Evolutionary conservation across 2,888 invertebrate genomes (phyloP).

Genomic region (Heliconius aoede): DNA sequence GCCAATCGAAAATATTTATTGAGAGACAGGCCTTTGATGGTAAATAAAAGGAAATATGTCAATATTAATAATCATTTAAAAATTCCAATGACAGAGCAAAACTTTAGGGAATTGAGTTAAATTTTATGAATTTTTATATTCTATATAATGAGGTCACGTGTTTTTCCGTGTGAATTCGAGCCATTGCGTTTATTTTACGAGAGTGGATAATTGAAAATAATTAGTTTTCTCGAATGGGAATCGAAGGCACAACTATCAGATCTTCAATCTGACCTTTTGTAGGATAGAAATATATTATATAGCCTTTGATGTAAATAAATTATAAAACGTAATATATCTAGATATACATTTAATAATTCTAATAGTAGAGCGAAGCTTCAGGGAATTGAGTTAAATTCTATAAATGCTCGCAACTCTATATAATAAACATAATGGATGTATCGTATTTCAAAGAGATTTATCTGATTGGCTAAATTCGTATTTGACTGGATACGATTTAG

Average conservation of each 20-base stretch:
- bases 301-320: not conserved
- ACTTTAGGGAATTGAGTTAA: too few relatives aligned
- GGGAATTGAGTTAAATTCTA: slow-evolving; percentile 9
- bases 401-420: slow-evolving; percentile 9
- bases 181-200: not conserved
- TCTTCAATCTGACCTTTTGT: not conserved
- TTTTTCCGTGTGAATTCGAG: too few relatives aligned
- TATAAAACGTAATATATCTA: not conserved
- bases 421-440: slow-evolving; percentile 22
- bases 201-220: not conserved
- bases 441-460: slow-evolving; percentile 21
- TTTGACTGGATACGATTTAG: slow-evolving; percentile 15
- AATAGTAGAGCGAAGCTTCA: not conserved
- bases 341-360: not conserved
- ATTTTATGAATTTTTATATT: too few relatives aligned
- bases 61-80: too few relatives aligned
- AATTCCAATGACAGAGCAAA: too few relatives aligned
- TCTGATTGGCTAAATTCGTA: slow-evolving; percentile 10
- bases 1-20: too few relatives aligned
- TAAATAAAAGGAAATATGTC: too few relatives aligned
- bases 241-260: not conserved
- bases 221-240: not conserved
- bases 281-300: not conserved
- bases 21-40: too few relatives aligned
- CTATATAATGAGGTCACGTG: too few relatives aligned